These are phyloP conservation scores for Melolontha melolontha DNA, from an alignment of 2,888 invertebrate genomes.

Conservation along the genomic window DNA sequence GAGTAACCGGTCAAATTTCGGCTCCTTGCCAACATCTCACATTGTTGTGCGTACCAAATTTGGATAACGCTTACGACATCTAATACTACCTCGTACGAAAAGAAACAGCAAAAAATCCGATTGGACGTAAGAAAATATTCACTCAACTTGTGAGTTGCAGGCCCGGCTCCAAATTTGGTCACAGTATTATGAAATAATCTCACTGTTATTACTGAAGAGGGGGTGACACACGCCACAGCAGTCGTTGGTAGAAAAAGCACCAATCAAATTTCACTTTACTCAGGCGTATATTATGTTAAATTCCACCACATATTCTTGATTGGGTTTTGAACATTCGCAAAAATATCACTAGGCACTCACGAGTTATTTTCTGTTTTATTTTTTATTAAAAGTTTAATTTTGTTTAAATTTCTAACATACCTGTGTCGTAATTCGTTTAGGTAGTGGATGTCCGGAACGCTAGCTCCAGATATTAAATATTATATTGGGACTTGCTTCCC, in stretches of 20 bases:
- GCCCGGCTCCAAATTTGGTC: slow-evolving; percentile 18
- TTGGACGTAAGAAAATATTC: neutral
- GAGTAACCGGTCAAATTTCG: slow-evolving; percentile 46
- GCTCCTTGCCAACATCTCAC: slow-evolving; percentile 52
- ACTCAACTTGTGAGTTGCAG: neutral
- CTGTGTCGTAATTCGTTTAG: slow-evolving; percentile 64
- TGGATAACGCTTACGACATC: slow-evolving; percentile 50
- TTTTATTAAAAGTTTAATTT: slow-evolving; percentile 40
- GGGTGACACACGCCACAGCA: too few species aligned
- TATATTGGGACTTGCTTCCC: slow-evolving; percentile 62
- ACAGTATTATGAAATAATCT: slow-evolving; percentile 12
- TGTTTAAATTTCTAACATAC: slow-evolving; percentile 56
- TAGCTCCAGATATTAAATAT: slow-evolving; percentile 53
- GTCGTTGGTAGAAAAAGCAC: too few species aligned
- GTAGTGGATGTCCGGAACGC: slow-evolving; percentile 59
- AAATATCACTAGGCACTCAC: slow-evolving; percentile 8
- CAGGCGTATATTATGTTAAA: neutral
- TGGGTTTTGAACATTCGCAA: neutral
- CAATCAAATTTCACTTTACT: too few species aligned
- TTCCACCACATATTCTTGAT: neutral
- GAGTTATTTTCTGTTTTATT: neutral
- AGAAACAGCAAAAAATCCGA: neutral
- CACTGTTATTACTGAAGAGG: slow-evolving; percentile 35
- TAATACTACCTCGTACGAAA: neutral
- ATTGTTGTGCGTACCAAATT: slow-evolving; percentile 46